phyloP scores from a whole-genome alignment of 2,113 vertebrate genomes.

The Vombatus ursinus region DNA sequence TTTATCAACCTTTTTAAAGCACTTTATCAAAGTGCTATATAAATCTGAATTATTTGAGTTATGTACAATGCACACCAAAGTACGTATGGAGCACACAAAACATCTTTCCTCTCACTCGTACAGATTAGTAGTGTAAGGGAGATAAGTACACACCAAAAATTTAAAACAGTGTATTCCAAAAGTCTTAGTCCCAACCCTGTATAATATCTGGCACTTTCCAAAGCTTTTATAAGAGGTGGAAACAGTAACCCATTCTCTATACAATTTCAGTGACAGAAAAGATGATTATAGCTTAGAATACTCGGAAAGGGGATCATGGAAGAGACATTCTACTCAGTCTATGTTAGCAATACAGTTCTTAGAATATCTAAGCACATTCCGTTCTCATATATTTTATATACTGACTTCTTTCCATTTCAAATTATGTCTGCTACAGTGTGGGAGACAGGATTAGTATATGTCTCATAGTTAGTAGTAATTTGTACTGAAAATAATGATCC shows the following conservation, averaged over 20 bases:
- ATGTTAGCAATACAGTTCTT: neutral
- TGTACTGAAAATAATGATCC: neutral
- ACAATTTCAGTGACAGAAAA: neutral
- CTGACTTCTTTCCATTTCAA: neutral
- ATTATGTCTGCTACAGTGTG: neutral
- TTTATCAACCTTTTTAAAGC: neutral
- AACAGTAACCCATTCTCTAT: neutral
- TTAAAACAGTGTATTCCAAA: neutral
- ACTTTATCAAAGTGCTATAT: no score
- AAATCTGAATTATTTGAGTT: neutral
- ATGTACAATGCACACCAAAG: neutral
- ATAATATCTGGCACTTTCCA: neutral
- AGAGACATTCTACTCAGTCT: neutral
- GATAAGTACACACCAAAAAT: no score
- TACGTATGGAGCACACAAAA: neutral
- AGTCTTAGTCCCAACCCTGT: neutral
- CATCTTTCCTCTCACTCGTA: neutral
- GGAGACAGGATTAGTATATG: neutral
- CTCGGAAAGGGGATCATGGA: neutral
- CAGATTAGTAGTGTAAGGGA: neutral
- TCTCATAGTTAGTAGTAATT: neutral
- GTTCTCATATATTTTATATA: neutral
- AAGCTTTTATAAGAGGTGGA: no score
- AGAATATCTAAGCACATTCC: neutral
- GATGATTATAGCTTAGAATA: neutral